Percentiles rank a stretch among this genome's conserved stretches.
Evolutionary conservation across 2,888 invertebrate genomes (phyloP).

Genomic region (Notodonta dromedarius): DNA sequence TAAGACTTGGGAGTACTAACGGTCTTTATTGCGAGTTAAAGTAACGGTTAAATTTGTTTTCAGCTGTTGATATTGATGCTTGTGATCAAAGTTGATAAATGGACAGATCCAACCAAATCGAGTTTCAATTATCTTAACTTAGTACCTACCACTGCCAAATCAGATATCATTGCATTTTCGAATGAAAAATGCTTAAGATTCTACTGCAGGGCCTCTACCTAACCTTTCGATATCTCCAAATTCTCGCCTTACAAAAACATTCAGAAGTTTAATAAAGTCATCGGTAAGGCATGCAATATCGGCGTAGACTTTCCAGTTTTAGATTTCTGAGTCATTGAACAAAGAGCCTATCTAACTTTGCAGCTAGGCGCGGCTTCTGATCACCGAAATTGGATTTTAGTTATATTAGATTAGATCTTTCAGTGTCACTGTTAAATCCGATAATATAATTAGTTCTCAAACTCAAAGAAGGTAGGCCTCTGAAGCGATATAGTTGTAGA

Average conservation of each 20-base stretch:
- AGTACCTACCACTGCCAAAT: too few species aligned
- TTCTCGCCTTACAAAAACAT: not conserved
- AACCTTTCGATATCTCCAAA: not conserved
- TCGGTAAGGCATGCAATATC: slow-evolving; percentile 3
- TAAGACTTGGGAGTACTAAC: too few species aligned
- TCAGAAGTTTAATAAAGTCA: slow-evolving; percentile 7
- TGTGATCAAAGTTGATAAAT: too few species aligned
- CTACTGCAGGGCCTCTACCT: not conserved
- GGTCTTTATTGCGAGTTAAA: too few species aligned
- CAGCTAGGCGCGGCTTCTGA: not conserved
- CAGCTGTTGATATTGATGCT: too few species aligned
- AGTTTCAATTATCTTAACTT: too few species aligned
- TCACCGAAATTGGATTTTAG: slow-evolving; percentile 4
- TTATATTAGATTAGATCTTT: not conserved
- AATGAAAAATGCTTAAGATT: not conserved
- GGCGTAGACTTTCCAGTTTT: slow-evolving; percentile 2
- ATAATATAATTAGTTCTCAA: not conserved
- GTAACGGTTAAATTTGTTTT: too few species aligned
- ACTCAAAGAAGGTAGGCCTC: too few species aligned
- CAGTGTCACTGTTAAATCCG: not conserved
- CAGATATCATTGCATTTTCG: too few species aligned
- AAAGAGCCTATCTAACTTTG: slow-evolving; percentile 4
- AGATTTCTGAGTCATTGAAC: slow-evolving; percentile 5
- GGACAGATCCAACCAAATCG: too few species aligned
- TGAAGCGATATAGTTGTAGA: too few species aligned